phyloP scores from a whole-genome alignment of 2,797 vertebrate genomes.

The Coregonus suidteri region DNA sequence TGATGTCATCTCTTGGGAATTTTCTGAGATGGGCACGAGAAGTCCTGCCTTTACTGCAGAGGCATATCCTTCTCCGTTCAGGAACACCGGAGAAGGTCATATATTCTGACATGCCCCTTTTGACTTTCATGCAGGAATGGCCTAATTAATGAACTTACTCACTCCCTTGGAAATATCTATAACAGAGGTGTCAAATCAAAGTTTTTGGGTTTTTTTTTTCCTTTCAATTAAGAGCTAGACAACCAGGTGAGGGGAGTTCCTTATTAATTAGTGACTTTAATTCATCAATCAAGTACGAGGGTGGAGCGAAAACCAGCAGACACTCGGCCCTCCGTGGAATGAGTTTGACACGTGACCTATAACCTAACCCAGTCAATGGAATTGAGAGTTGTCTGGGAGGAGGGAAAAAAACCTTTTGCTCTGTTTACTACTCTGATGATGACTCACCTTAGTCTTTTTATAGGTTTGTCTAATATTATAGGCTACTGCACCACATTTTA shows the following conservation, averaged over 20 bases:
- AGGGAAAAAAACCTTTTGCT: neutral
- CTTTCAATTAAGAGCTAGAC: too few relatives aligned
- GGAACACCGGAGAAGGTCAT: neutral
- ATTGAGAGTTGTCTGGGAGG: neutral
- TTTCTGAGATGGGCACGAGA: neutral
- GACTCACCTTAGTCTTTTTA: neutral
- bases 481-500: neutral
- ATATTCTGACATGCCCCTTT: neutral
- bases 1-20: neutral
- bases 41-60: neutral
- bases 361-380: neutral
- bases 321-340: too few relatives aligned
- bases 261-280: too few relatives aligned
- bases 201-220: too few relatives aligned
- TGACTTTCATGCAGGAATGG: neutral
- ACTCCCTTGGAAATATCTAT: neutral
- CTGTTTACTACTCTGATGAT: neutral
- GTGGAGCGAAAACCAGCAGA: too few relatives aligned
- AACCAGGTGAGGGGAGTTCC: too few relatives aligned
- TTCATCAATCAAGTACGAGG: too few relatives aligned
- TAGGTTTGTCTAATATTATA: neutral
- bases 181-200: too few relatives aligned
- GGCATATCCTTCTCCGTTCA: neutral
- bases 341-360: too few relatives aligned
- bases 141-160: conserved; percentile 1